These are phyloP conservation scores for Tinea trinotella DNA, from an alignment of 2,888 invertebrate species.

Conservation along the genomic window DNA sequence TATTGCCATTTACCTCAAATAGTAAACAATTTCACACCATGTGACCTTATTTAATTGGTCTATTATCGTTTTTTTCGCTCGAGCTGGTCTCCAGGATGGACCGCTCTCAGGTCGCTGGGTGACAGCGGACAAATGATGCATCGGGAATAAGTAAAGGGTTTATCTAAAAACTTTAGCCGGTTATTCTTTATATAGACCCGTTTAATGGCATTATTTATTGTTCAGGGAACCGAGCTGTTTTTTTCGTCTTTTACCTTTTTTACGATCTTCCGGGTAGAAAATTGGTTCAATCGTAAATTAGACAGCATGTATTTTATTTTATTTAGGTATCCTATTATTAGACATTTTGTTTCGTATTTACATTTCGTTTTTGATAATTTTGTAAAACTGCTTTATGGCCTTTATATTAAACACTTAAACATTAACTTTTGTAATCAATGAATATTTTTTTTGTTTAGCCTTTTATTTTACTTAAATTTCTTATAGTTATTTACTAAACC, in stretches of 20 bases:
- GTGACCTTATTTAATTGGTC: conserved; percentile 18
- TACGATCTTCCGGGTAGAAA: neutral
- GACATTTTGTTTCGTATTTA: too few relatives aligned
- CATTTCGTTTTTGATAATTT: too few relatives aligned
- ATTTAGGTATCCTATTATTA: too few relatives aligned
- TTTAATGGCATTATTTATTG: conserved; percentile 18
- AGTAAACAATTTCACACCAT: conserved; percentile 19
- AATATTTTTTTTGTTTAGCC: too few relatives aligned
- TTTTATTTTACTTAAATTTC: too few relatives aligned
- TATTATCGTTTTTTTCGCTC: conserved; percentile 19
- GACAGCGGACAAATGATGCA: conserved; percentile 21
- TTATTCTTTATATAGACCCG: conserved; percentile 15
- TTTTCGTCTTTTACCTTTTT: conserved; percentile 14
- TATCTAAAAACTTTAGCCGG: conserved; percentile 18
- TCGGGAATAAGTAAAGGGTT: conserved; percentile 18
- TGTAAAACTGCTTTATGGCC: too few relatives aligned
- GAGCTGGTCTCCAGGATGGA: conserved; percentile 13
- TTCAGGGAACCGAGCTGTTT: conserved; percentile 3
- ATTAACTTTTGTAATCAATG: too few relatives aligned
- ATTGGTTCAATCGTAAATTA: neutral
- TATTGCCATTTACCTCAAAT: conserved; percentile 8
- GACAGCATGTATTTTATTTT: too few relatives aligned
- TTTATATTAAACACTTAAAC: too few relatives aligned
- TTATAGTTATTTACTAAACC: too few relatives aligned
- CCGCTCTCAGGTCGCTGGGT: conserved; percentile 13